Conservation (phyloP, 1,140 invertebrate genomes). For the Nylanderia fulva region DNA sequence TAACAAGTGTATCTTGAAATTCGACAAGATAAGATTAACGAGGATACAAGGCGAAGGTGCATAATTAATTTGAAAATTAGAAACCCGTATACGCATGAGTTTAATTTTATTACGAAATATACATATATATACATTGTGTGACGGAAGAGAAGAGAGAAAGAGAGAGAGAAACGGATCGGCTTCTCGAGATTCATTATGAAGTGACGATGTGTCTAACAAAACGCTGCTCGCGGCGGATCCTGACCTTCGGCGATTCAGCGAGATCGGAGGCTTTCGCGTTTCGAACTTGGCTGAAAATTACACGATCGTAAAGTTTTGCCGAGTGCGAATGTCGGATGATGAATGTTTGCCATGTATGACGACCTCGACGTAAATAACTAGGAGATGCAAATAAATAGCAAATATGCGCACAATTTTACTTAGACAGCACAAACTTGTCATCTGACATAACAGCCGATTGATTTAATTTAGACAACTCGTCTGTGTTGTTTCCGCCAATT, state of each 20-base stretch:
- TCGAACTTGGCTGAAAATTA: conserved; percentile 1
- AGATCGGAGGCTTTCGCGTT: background rate
- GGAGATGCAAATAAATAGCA: background rate
- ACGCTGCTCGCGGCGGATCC: background rate
- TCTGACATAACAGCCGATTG: background rate
- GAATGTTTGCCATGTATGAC: background rate
- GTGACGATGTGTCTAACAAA: conserved; percentile 24
- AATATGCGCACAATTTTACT: background rate
- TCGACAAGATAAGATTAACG: conserved; percentile 39
- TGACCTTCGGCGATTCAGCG: conserved; percentile 10
- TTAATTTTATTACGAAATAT: conserved; percentile 60
- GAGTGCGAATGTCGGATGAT: background rate
- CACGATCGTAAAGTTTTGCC: background rate
- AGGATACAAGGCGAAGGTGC: background rate
- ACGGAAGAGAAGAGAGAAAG: background rate
- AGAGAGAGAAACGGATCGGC: too few relatives aligned
- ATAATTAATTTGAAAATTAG: conserved; percentile 56
- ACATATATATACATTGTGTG: too few relatives aligned
- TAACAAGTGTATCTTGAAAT: conserved; percentile 35
- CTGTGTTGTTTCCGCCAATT: background rate
- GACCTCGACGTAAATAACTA: conserved; percentile 18
- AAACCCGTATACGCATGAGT: background rate
- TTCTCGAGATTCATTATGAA: conserved; percentile 52
- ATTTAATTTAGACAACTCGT: conserved; percentile 3
- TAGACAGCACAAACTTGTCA: background rate